Conservation (phyloP, 2,797 vertebrate genomes). For the Neomorphus geoffroyi region DNA sequence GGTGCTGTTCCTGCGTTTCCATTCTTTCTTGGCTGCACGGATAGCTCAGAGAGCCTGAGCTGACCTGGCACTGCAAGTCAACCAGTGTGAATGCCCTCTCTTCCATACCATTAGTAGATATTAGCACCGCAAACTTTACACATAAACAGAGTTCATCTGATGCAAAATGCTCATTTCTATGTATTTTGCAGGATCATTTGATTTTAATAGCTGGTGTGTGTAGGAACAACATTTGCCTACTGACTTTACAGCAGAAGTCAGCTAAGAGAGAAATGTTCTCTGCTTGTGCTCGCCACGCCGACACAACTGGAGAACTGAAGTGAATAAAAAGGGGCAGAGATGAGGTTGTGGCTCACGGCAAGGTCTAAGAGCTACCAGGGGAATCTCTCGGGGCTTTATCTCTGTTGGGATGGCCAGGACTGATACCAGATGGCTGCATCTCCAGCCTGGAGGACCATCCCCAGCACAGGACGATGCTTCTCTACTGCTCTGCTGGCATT, state of each 20-base stretch:
- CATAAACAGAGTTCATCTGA: rapidly evolving
- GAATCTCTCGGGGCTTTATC: neutral
- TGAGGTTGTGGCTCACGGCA: neutral
- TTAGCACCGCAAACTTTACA: neutral
- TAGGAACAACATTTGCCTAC: neutral
- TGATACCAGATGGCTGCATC: neutral
- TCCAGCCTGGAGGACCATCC: neutral
- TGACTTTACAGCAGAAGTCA: neutral
- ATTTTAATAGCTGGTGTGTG: neutral
- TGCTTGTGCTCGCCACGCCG: neutral
- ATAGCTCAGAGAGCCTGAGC: neutral
- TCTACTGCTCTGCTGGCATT: neutral
- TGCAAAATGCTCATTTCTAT: neutral
- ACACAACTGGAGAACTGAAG: neutral
- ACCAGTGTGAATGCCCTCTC: neutral
- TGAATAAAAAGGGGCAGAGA: neutral
- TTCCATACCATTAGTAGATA: neutral
- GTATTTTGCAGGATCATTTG: neutral
- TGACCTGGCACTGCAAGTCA: neutral
- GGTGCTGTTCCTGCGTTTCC: neutral
- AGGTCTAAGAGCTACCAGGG: neutral
- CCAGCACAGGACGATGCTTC: neutral
- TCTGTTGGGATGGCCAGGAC: neutral
- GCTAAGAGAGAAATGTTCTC: neutral
- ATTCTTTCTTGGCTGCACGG: neutral